Evolutionary conservation across 1,140 invertebrate genomes (phyloP), one percentile per base, ranked within the genome.

Genomic region (Neomicropteryx cornuta): DNA sequence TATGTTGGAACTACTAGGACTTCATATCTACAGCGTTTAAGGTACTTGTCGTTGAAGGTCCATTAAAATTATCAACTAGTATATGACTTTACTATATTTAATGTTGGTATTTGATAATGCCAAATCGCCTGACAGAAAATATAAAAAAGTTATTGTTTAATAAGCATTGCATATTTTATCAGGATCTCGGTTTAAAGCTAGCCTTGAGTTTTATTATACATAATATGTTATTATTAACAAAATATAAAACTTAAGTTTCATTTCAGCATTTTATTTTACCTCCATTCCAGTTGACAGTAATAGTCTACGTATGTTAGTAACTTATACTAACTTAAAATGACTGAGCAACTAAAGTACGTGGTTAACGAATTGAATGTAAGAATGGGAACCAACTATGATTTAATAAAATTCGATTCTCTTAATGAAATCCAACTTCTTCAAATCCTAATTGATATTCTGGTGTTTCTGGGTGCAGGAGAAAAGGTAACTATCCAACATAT

Each of bases 321-420:
- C n/a, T n/a, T n/a, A n/a, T 32, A 5, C 8, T 8, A 37, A 16
- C 16, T 8, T 2, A 60, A 50, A 51, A 75, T 73, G 71, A 84
- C 77, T 49, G 83, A 89, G 44, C 75, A 81, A 62, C 68, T 87
- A 39, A 87, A 87, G 56, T 84, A 74, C 55, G 83, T 90, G 39
- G 75, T 89, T 21, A 71, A 71, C 40, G 79, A 83, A 60, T 53
- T 91, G 42, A 87, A 86, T 56, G 77, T 82, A 50, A 63, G 73
- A 31, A 75, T 88, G 46, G 76, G 73, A 35, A 81, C 80, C 50
- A 84, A 78, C 49, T 87, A 81, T 46, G 89, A 87, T 50, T 60
- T 90, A 34, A 87, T 91, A 47, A 82, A 81, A 41, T 90, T 90
- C 63, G 87, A 90, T 66, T 74, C 81, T n/a, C 58, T 90, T 29